Evolutionary conservation across 1,140 invertebrate species (phyloP).

Genomic region (Trichonephila inaurata): DNA sequence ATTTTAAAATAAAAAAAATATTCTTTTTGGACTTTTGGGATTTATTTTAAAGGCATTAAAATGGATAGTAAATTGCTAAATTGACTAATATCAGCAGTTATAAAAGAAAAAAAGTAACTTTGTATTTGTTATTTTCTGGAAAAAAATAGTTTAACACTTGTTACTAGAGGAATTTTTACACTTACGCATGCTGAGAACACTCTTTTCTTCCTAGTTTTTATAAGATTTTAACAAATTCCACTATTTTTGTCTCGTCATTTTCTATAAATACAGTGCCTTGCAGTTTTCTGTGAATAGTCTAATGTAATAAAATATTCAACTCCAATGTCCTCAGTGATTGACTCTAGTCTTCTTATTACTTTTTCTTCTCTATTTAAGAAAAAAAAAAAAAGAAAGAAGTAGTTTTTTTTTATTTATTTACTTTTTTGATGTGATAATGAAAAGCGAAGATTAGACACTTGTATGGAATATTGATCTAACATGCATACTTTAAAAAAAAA

Average conservation of each 20-base stretch:
- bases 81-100: too few relatives aligned
- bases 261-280: not conserved
- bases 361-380: not conserved
- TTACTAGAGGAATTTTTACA: too few relatives aligned
- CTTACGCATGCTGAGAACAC: too few relatives aligned
- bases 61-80: too few relatives aligned
- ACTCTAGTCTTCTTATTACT: not conserved
- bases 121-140: too few relatives aligned
- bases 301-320: not conserved
- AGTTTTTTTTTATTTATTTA: not conserved
- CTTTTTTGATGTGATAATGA: not conserved
- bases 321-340: not conserved
- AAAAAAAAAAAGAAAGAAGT: not conserved
- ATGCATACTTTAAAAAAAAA: conserved; percentile 1
- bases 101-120: too few relatives aligned
- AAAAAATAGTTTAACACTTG: too few relatives aligned
- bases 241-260: not conserved
- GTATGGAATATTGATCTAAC: conserved; percentile 40
- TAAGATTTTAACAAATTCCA: too few relatives aligned
- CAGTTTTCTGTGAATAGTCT: not conserved
- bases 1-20: too few relatives aligned
- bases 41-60: too few relatives aligned
- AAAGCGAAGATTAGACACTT: not conserved
- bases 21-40: too few relatives aligned
- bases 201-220: too few relatives aligned